Base-by-base conservation (phyloP, 2,888 invertebrate species). In the Drosophila mayaguana region DNA sequence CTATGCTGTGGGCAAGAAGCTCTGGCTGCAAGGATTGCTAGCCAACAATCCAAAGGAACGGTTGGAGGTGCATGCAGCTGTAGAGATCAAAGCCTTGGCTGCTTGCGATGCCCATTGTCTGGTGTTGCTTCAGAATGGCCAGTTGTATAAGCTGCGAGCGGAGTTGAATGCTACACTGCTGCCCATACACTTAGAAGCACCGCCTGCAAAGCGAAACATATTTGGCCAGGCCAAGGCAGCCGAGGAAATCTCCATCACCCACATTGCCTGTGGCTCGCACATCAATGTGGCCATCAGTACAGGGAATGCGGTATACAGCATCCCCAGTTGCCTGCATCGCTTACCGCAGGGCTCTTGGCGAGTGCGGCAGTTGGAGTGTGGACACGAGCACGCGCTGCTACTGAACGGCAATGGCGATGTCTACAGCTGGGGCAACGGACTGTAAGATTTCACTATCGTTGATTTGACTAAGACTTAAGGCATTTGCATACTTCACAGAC, bases 381-480 rank as follows among this genome's bases (percentile, higher is more conserved):
- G 98, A 0, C 95, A 96, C 91, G 97, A 98, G 91, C 98, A 98
- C 92, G 95, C 94, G 42, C 88, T 98, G 14, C 83, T 97, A 56
- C 93, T 98, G 9, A 95, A 96, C 56, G 93, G 94, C 56, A 93
- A 93, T 83, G 97, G 97, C 1, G 94, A 94, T 83, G 94, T 98
- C n/a, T 97, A 95, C 85, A 95, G 96, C 5, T 97, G 96, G 95
- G 98, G 98, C 46, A 95, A 95, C 91, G 97, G 97, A 87, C 96
- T 97, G 97, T 97, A 93, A 93, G 88, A 91, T 87, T 53, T 14
- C 34, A 20, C 7, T 57, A 16, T 40, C 12, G 6, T 16, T 14
- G 43, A 28, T 32, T 14, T 18, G 16, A 32, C 48, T 28, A 40
- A 40, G 18, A 32, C 43, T 45, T 22, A 11, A 16, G 48, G 28